phyloP scores from a whole-genome alignment of 2,888 invertebrate genomes.

The Drosophila cyrtoloma region DNA sequence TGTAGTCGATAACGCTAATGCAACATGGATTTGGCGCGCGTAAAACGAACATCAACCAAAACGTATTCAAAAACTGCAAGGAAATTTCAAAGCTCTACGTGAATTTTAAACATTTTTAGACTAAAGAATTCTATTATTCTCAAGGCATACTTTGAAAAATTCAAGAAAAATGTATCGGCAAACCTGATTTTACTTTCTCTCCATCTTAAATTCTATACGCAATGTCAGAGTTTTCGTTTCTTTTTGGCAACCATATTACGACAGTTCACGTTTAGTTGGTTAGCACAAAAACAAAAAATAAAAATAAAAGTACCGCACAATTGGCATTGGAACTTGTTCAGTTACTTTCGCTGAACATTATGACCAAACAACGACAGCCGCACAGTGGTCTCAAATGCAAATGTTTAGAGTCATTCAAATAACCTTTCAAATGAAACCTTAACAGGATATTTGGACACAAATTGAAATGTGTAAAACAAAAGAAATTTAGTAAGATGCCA shows the following conservation, averaged over 20 bases:
- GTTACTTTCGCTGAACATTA: conserved; percentile 82
- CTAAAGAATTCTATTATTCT: conserved; percentile 51
- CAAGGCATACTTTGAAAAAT: conserved; percentile 28
- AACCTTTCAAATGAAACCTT: neutral
- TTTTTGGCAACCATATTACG: conserved; percentile 77
- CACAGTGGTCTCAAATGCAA: conserved; percentile 31
- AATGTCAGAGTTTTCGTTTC: conserved; percentile 36
- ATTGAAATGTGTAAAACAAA: neutral
- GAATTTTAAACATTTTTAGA: conserved; percentile 76
- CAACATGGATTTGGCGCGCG: conserved; percentile 70
- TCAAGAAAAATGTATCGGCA: neutral
- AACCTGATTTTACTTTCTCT: conserved; percentile 48
- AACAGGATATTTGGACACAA: neutral
- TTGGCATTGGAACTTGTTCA: conserved; percentile 75
- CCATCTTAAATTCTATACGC: conserved; percentile 50
- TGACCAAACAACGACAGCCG: conserved; percentile 27
- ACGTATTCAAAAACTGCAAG: conserved; percentile 77
- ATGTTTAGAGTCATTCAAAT: neutral
- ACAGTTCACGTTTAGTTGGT: conserved; percentile 55
- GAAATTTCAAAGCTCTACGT: conserved; percentile 72
- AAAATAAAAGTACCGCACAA: conserved; percentile 63
- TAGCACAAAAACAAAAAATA: conserved; percentile 30
- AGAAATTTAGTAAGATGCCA: neutral
- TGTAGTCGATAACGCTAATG: conserved; percentile 63
- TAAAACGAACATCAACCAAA: conserved; percentile 66